These are phyloP conservation scores for Odontesthes bonariensis DNA, from an alignment of 2,113 vertebrate species.

Conservation along the genomic window DNA sequence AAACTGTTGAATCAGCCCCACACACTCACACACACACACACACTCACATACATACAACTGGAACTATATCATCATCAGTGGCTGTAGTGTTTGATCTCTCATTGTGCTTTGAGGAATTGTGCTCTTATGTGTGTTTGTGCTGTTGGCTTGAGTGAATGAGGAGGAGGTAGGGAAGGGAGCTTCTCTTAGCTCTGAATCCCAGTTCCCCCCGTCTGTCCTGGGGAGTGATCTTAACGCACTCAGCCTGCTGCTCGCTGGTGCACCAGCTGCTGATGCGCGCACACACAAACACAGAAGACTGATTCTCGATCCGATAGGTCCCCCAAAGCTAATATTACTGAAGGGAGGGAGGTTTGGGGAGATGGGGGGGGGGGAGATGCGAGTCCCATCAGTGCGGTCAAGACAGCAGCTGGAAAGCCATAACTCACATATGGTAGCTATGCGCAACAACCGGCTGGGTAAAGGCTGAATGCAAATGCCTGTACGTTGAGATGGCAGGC, in stretches of 20 bases:
- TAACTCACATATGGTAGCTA: constrained; percentile 32
- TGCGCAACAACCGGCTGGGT: constrained; percentile 68
- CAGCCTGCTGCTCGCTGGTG: constrained; percentile 45
- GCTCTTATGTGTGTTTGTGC: constrained; percentile 1
- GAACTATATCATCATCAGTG: constrained; percentile 34
- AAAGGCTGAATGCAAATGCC: constrained; percentile 23
- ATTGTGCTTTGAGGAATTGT: constrained; percentile 31
- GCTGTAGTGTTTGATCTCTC: constrained; percentile 1
- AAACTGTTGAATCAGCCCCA: constrained; percentile 70
- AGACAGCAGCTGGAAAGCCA: constrained; percentile 27
- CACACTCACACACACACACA: constrained; percentile 10
- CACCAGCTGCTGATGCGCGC: constrained; percentile 56
- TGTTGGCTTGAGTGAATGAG: background rate
- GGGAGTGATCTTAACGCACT: constrained; percentile 59
- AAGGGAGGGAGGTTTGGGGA: background rate
- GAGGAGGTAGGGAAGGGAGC: background rate
- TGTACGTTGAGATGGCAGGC: constrained; percentile 7
- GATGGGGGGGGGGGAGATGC: background rate
- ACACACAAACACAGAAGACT: background rate
- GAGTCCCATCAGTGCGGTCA: constrained; percentile 2
- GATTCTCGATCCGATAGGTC: constrained; percentile 55
- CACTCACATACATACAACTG: constrained; percentile 3
- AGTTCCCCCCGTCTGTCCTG: constrained; percentile 58
- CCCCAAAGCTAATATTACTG: constrained; percentile 54
- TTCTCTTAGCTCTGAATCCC: constrained; percentile 37